Conservation (phyloP, 2,888 invertebrate species). For the Lottia scabra region DNA sequence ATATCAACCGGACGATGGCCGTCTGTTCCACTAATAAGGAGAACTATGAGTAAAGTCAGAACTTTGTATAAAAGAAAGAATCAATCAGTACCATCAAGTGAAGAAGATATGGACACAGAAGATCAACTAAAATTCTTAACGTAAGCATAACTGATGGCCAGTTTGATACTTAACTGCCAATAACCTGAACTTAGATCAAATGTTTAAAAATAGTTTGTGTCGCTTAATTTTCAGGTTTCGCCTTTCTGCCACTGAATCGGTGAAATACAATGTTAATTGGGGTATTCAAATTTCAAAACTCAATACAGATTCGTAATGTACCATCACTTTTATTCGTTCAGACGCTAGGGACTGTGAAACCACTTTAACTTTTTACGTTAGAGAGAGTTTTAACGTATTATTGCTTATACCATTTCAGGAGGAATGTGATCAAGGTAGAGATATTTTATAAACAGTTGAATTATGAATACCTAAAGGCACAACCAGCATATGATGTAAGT, state of each 20-base stretch:
- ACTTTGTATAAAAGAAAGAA: neutral
- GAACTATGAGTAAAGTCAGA: neutral
- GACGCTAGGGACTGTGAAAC: too few species aligned
- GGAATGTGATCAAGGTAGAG: slow-evolving; percentile 15
- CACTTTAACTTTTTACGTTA: too few species aligned
- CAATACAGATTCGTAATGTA: too few species aligned
- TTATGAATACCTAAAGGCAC: slow-evolving; percentile 19
- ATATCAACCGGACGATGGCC: slow-evolving; percentile 11
- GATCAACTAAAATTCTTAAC: neutral
- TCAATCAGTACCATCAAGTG: neutral
- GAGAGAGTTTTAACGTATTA: too few species aligned
- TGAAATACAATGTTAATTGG: too few species aligned
- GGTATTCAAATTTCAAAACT: too few species aligned
- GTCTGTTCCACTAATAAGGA: neutral
- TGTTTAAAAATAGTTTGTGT: too few species aligned
- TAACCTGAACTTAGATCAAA: too few species aligned
- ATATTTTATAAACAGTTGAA: slow-evolving; percentile 25
- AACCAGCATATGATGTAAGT: slow-evolving; percentile 25
- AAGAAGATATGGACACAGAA: slow-evolving; percentile 4
- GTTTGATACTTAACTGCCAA: too few species aligned
- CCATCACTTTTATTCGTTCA: too few species aligned
- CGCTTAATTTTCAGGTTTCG: too few species aligned
- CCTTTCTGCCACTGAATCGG: too few species aligned
- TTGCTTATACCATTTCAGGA: slow-evolving; percentile 10
- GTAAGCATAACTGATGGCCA: neutral